Percentiles rank a stretch among this genome's conserved stretches.
Evolutionary conservation across 2,113 vertebrate genomes (phyloP).

Genomic region (Gorilla gorilla): DNA sequence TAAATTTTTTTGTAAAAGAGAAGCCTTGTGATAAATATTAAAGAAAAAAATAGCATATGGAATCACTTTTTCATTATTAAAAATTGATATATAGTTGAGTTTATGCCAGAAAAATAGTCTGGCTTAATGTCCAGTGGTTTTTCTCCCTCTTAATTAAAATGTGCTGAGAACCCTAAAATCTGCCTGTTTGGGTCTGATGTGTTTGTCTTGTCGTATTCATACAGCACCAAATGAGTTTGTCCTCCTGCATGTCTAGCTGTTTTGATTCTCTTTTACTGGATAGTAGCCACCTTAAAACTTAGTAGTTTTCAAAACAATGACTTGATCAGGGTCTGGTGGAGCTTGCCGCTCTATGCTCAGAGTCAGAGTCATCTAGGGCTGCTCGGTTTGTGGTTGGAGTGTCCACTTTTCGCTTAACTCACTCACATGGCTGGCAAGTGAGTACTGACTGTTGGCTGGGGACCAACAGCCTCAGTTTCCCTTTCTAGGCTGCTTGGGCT

Average conservation of each 20-base stretch:
- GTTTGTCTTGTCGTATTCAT: background rate
- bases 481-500: background rate
- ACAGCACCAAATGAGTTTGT: background rate
- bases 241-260: background rate
- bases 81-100: background rate
- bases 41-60: background rate
- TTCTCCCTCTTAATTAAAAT: background rate
- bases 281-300: background rate
- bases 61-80: slow-evolving; percentile 3
- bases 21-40: background rate
- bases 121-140: background rate
- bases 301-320: background rate
- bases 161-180: background rate
- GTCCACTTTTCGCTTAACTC: no score
- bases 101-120: background rate
- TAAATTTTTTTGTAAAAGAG: background rate
- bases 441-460: background rate
- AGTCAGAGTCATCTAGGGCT: background rate
- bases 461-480: background rate
- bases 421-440: background rate
- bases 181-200: background rate
- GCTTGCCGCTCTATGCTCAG: background rate
- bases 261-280: background rate
- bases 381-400: background rate
- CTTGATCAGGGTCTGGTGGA: background rate